These are phyloP conservation scores for Pogonus chalceus DNA, from an alignment of 1,140 invertebrate genomes.

Conservation along the genomic window DNA sequence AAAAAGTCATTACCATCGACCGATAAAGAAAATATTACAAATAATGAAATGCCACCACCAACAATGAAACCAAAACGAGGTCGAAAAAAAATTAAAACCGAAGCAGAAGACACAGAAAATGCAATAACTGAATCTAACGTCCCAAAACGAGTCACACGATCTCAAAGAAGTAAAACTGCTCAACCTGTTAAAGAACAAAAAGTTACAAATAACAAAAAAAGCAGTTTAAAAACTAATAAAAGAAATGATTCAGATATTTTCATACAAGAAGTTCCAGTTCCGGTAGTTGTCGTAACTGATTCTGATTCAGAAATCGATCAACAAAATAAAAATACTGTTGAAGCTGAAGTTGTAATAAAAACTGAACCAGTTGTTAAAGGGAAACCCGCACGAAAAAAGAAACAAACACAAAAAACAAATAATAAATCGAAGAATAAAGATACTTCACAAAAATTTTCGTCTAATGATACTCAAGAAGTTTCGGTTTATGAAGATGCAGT, in stretches of 20 bases:
- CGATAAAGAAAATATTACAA: no score
- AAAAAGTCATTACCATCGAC: no score
- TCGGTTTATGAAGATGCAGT: slow-evolving; percentile 20
- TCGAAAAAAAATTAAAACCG: not conserved
- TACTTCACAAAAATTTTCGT: not conserved
- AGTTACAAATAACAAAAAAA: not conserved
- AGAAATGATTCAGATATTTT: not conserved
- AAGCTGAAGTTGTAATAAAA: not conserved
- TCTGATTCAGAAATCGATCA: not conserved
- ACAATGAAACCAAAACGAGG: not conserved
- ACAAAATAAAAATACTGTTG: not conserved
- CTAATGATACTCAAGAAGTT: no score
- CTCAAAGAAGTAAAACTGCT: not conserved
- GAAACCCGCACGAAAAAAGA: not conserved
- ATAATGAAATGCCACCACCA: not conserved
- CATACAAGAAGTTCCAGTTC: not conserved
- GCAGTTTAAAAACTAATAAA: not conserved
- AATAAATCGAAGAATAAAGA: not conserved
- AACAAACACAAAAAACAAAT: not conserved
- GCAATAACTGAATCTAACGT: not conserved
- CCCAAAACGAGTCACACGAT: not conserved
- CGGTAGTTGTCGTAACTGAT: not conserved
- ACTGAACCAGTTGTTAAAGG: not conserved
- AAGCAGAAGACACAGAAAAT: not conserved
- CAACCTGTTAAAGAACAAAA: not conserved